Base-by-base conservation (phyloP, 2,888 invertebrate species). In the Tetropium fuscum region DNA sequence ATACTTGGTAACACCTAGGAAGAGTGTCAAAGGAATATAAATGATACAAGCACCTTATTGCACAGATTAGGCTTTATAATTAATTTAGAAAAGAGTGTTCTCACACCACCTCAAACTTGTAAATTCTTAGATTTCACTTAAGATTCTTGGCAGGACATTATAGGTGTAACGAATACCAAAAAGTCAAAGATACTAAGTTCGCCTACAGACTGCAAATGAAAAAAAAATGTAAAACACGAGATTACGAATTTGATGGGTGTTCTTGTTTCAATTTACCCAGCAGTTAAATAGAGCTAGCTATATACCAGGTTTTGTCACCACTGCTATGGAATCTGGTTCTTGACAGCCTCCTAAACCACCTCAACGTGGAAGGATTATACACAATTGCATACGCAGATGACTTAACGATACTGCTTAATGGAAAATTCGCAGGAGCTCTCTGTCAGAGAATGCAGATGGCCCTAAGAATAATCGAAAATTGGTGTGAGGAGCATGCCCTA, bases 51-150 rank as follows among this genome's bases (percentile, higher is more conserved):
- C 7, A 2, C 10, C 10, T 22, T 64, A 2, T 34, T 64, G 8
- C 20, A 58, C 25, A 25, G n/a, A n/a, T n/a, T n/a, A 38, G 67
- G 69, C 3, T 68, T 68, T 43, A 43, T 69, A 22, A 59, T 68
- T 15, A 68, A 68, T 54, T 25, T n/a, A 11, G 45, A 65, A 36
- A 68, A 68, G 49, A 59, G 64, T 20, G 15, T 11, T 13, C 30
- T 63, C 11, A 25, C 20, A 2, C 66, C 63, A 25, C 11, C 30
- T 5, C 2, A 5, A 30, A 30, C 38, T 13, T 30, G 58, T 36
- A 53, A 56, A 58, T 66, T 41, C 38, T 64, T 68, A 32, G 63
- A 63, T 20, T 63, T 64, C 22, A 27, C 58, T 32, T 55, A 65
- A 44, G 54, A 67, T 30, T 55, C 61, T 0, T 7, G 16, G 16